These are phyloP conservation scores for Cataglyphis albicans DNA, from an alignment of 2,888 invertebrate species.

Conservation along the genomic window DNA sequence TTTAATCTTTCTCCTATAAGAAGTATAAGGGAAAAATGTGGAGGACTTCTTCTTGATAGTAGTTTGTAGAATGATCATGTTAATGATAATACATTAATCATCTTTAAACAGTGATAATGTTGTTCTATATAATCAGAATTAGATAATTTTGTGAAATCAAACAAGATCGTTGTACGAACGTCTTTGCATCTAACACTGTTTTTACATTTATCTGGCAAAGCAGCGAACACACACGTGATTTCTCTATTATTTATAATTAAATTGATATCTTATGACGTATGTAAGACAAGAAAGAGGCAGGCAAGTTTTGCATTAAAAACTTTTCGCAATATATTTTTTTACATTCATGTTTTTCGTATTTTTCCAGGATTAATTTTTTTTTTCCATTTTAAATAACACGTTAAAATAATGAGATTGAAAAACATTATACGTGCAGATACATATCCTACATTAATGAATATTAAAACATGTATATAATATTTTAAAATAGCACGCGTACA, in stretches of 20 bases:
- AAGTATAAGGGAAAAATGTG: not conserved
- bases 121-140: constrained; percentile 14
- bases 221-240: not conserved
- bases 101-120: not conserved
- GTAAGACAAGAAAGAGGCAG: not conserved
- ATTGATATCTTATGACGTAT: not conserved
- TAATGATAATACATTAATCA: constrained; percentile 27
- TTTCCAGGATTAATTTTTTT: not conserved
- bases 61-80: not conserved
- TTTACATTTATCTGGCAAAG: not conserved
- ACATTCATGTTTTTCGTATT: not conserved
- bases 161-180: not conserved
- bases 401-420: constrained; percentile 10
- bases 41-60: not conserved
- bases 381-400: constrained; percentile 5
- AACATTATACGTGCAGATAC: constrained; percentile 16
- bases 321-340: constrained; percentile 3
- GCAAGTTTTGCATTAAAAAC: not conserved
- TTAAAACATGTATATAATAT: constrained; percentile 18
- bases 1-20: not conserved
- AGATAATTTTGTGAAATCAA: constrained; percentile 4
- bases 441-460: not conserved
- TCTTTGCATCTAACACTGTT: constrained; percentile 8
- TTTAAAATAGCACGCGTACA: constrained; percentile 4
- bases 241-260: constrained; percentile 17